Evolutionary conservation across 2,797 vertebrate genomes (phyloP).

Genomic region (Aotus griseimembra): DNA sequence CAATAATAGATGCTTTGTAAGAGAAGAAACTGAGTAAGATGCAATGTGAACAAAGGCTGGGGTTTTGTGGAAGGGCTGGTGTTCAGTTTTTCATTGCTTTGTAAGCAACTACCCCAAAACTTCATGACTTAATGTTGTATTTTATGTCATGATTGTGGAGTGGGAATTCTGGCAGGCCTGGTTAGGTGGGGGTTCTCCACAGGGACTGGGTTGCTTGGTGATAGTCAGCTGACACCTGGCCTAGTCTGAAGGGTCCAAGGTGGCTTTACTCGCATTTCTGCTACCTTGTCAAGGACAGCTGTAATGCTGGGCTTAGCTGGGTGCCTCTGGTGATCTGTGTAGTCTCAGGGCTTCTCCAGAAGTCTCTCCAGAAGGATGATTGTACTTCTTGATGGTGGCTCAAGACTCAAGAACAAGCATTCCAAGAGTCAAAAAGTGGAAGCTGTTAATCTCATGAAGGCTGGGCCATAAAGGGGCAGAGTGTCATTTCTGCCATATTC

Average conservation of each 20-base stretch:
- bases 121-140: not conserved
- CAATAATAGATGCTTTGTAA: slow-evolving; percentile 8
- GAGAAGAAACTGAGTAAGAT: not conserved
- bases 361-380: not conserved
- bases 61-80: not conserved
- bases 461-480: not conserved
- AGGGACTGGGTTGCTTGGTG: not conserved
- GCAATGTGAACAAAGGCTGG: not conserved
- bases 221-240: not conserved
- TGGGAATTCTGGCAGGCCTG: not conserved
- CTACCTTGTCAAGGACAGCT: not conserved
- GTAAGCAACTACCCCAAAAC: not conserved
- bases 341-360: not conserved
- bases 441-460: not conserved
- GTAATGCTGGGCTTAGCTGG: not conserved
- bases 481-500: not conserved
- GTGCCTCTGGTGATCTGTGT: not conserved
- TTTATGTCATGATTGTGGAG: not conserved
- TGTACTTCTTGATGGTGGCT: not conserved
- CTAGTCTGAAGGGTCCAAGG: rapidly evolving
- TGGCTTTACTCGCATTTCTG: not conserved
- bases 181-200: not conserved
- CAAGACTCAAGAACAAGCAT: not conserved
- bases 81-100: not conserved
- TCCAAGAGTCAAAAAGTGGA: not conserved